These are phyloP conservation scores for Zygogramma bicolorata DNA, from an alignment of 2,888 invertebrate species.

Conservation along the genomic window DNA sequence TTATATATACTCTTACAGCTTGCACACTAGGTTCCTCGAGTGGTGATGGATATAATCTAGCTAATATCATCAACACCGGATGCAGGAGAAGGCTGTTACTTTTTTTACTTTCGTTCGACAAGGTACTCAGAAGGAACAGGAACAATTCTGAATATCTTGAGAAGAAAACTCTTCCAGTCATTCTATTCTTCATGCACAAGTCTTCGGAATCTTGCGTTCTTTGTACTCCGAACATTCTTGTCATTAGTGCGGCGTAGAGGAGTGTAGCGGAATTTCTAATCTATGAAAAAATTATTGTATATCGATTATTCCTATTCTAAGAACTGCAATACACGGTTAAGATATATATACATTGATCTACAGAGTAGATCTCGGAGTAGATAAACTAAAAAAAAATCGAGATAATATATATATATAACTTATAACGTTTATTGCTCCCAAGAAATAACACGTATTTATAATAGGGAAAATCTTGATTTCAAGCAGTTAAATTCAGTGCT, in stretches of 20 bases:
- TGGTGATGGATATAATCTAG: conserved; percentile 81
- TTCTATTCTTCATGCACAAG: conserved; percentile 74
- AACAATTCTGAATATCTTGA: conserved; percentile 76
- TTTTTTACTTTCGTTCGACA: conserved; percentile 63
- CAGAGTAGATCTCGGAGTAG: too few species aligned
- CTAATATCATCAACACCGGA: conserved; percentile 82
- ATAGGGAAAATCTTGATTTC: too few species aligned
- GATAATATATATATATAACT: too few species aligned
- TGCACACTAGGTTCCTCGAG: conserved; percentile 76
- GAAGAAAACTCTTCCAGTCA: conserved; percentile 87
- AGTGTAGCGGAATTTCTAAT: conserved; percentile 89
- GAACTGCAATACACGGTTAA: too few species aligned
- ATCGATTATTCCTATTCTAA: too few species aligned
- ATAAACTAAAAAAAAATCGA: too few species aligned
- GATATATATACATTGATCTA: too few species aligned
- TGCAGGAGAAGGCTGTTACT: conserved; percentile 74
- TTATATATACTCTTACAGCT: conserved; percentile 64
- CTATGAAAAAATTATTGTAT: conserved; percentile 63
- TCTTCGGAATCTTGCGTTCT: conserved; percentile 72
- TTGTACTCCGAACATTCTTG: conserved; percentile 88
- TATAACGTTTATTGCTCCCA: too few species aligned
- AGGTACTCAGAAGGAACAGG: conserved; percentile 67
- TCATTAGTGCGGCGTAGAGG: conserved; percentile 84
- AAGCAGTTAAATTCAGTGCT: too few species aligned
- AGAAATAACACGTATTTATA: too few species aligned